Evolutionary conservation across 64 coral and sea anemone species (phyloP).

Genomic region (Stichodactyla mertensii): DNA sequence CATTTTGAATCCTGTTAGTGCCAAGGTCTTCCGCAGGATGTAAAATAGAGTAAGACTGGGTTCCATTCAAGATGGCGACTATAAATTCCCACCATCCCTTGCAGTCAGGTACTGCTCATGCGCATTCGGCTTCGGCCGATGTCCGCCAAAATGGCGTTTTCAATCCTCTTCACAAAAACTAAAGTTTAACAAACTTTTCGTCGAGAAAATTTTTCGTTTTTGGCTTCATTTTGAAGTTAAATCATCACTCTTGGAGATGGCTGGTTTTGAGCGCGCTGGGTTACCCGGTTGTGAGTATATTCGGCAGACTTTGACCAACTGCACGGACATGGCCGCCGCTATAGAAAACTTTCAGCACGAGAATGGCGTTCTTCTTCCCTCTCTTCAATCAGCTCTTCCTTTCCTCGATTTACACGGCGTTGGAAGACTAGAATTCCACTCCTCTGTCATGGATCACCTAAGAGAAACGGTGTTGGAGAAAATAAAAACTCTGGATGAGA

Average conservation of each 20-base stretch:
- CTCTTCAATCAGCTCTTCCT: slow-evolving; percentile 89
- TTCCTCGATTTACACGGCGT: slow-evolving; percentile 91
- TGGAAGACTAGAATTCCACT: slow-evolving; percentile 79
- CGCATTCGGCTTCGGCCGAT: slow-evolving; percentile 99
- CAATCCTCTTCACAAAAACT: slow-evolving; percentile 29
- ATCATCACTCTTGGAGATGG: slow-evolving; percentile 47
- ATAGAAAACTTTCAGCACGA: slow-evolving; percentile 97
- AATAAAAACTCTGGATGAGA: slow-evolving; percentile 60
- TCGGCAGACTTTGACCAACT: slow-evolving; percentile 50
- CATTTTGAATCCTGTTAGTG: slow-evolving; percentile 55
- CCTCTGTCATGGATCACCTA: slow-evolving; percentile 92
- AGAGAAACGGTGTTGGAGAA: slow-evolving; percentile 78
- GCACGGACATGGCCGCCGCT: slow-evolving; percentile 60
- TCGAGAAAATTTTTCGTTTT: neutral
- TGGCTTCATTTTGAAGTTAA: slow-evolving; percentile 20
- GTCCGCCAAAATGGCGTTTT: slow-evolving; percentile 99
- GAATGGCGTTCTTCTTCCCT: slow-evolving; percentile 90
- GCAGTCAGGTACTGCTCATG: slow-evolving; percentile 63
- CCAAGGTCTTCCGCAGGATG: neutral
- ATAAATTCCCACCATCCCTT: slow-evolving; percentile 94
- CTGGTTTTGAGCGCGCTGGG: slow-evolving; percentile 96
- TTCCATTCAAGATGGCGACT: slow-evolving; percentile 55
- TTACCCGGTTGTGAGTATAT: slow-evolving; percentile 90
- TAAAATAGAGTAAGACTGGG: slow-evolving; percentile 9
- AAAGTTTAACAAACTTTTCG: neutral